Evolutionary conservation across 2,797 vertebrate species (phyloP).

Genomic region (Sebastes goodei): DNA sequence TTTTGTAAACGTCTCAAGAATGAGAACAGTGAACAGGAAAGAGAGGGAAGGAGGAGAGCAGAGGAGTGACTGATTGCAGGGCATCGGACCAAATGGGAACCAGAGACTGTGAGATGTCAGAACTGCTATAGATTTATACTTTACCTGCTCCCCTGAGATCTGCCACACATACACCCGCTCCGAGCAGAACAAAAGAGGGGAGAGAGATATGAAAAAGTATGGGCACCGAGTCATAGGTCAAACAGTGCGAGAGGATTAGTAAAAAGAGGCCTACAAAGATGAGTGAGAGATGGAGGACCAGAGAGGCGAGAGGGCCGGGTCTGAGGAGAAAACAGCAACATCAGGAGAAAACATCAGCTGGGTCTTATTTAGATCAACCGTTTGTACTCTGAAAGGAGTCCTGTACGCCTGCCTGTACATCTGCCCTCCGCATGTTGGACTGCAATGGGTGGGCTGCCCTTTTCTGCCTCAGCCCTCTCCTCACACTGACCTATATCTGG

Average conservation of each 20-base stretch:
- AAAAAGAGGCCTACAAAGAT: slow-evolving; percentile 60
- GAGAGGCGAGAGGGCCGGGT: slow-evolving; percentile 23
- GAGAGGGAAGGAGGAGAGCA: slow-evolving; percentile 34
- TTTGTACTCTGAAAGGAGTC: slow-evolving; percentile 68
- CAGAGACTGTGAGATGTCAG: slow-evolving; percentile 77
- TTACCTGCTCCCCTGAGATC: slow-evolving; percentile 71
- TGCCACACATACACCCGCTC: slow-evolving; percentile 69
- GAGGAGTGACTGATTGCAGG: slow-evolving; percentile 71
- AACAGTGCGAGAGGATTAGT: slow-evolving; percentile 61
- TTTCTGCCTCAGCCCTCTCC: slow-evolving; percentile 40
- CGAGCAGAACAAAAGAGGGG: slow-evolving; percentile 61
- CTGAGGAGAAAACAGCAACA: slow-evolving; percentile 51
- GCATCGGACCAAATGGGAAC: slow-evolving; percentile 76
- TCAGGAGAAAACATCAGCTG: slow-evolving; percentile 67
- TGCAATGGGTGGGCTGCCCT: slow-evolving; percentile 71
- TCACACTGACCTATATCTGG: slow-evolving; percentile 28
- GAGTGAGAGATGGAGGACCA: slow-evolving; percentile 44
- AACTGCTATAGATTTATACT: slow-evolving; percentile 72
- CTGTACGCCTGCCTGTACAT: slow-evolving; percentile 57
- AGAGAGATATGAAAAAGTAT: slow-evolving; percentile 58
- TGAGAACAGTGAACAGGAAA: slow-evolving; percentile 50
- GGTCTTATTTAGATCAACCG: slow-evolving; percentile 77
- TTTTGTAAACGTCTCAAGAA: slow-evolving; percentile 40
- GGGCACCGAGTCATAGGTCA: slow-evolving; percentile 67
- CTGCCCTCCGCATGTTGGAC: slow-evolving; percentile 77